phyloP scores from a whole-genome alignment of 2,888 invertebrate genomes.

The Orthosia incerta region DNA sequence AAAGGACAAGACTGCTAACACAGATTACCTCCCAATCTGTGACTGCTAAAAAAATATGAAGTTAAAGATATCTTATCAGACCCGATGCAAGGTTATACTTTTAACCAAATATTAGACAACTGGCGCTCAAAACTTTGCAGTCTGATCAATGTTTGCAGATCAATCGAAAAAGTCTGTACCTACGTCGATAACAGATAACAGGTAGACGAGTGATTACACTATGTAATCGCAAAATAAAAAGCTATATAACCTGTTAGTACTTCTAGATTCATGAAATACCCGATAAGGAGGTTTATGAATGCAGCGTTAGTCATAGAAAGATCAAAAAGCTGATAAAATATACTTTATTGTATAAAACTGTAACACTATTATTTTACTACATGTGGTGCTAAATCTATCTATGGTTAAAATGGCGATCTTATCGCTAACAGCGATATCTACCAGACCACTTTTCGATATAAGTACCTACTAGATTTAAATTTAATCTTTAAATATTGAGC shows the following conservation, averaged over 20 bases:
- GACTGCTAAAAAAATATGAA: not conserved
- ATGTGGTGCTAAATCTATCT: not conserved
- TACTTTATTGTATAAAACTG: not conserved
- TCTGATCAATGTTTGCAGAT: constrained; percentile 18
- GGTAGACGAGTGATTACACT: constrained; percentile 36
- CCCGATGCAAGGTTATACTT: constrained; percentile 2
- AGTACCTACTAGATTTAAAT: too few relatives aligned
- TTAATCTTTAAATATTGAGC: not conserved
- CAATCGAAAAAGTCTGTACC: constrained; percentile 29
- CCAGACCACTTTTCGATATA: not conserved
- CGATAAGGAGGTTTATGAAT: constrained; percentile 37
- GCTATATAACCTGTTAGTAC: constrained; percentile 31
- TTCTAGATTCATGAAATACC: constrained; percentile 40
- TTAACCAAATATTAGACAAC: constrained; percentile 19
- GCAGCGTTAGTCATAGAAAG: constrained; percentile 13
- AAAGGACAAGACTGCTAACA: not conserved
- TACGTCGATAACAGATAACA: constrained; percentile 45
- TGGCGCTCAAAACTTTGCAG: not conserved
- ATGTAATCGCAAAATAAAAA: constrained; percentile 47
- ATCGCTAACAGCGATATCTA: not conserved
- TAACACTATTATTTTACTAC: not conserved
- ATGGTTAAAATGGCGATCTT: not conserved
- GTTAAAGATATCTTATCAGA: constrained; percentile 5
- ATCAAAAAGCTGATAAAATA: not conserved
- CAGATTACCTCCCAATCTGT: too few relatives aligned